Evolutionary conservation across 2,888 invertebrate species (phyloP), one percentile per base, ranked within the genome.

Genomic region (Epinotia nisella): DNA sequence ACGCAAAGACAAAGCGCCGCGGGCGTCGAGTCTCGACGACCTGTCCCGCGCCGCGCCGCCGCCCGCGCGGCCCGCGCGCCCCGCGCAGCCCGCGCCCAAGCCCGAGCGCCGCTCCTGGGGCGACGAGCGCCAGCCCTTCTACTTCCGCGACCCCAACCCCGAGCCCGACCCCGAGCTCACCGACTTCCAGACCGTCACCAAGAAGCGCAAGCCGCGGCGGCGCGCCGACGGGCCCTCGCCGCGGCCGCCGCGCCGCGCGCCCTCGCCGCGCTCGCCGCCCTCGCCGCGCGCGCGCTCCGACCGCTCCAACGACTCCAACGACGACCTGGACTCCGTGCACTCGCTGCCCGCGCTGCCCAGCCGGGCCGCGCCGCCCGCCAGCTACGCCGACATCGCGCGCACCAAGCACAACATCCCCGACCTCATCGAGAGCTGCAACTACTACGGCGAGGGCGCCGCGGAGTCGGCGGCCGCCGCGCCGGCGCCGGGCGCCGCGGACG

Each of bases 321-420:
- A 95, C 85, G 97, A 97, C 89, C 94, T 96, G 82, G 98, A 98
- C 85, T 97, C 97, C 17, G 97, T 97, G 78, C 97, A 97, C 91
- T 97, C 97, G 78, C 93, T 97, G 83, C 97, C 97, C 35, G 95
- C 96, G 61, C 94, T 94, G 65, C 76, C 78, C 24, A 74, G 80
- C 55, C 76, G 75, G 80, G 88, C 77, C 80, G 90, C 81, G 79
- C 92, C 83, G 87, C 87, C 71, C 82, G 95, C 95, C 60, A 97
- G 97, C 15, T 98, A 97, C 90, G 97, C 97, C 0, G 97, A 97
- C 83, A 97, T 97, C 81, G 96, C 97, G 67, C 95, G 96, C 78
- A 89, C 90, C 41, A 80, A 90, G 0, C 87, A 91, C 85, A 90
- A 93, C 86, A 93, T 94, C 78, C 94, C 94, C 74, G 94, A 94